Conservation (phyloP, 2,888 invertebrate species). For the Linnaemya vulpina region DNA sequence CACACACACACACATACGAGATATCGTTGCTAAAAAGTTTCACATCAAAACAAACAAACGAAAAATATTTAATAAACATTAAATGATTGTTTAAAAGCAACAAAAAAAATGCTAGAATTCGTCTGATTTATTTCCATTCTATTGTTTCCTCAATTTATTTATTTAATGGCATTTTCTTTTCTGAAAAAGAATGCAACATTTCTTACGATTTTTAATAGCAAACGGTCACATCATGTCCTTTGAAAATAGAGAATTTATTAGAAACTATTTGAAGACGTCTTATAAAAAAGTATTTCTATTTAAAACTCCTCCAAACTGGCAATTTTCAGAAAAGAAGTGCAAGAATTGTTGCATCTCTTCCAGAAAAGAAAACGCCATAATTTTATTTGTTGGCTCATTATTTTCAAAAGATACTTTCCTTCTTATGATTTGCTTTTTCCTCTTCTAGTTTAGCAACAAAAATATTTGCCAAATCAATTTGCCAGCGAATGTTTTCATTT, state of each 20-base stretch:
- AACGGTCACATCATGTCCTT: too few species aligned
- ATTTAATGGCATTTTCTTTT: too few species aligned
- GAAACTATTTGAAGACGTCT: too few species aligned
- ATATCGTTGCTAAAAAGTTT: background rate
- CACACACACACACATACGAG: background rate
- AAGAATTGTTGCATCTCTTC: too few species aligned
- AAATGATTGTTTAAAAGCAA: constrained; percentile 3
- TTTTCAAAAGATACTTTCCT: constrained; percentile 12
- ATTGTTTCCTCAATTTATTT: constrained; percentile 54
- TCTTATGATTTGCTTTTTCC: background rate
- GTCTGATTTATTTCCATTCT: constrained; percentile 22
- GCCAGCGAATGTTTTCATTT: constrained; percentile 3
- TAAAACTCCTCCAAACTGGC: too few species aligned
- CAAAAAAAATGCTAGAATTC: constrained; percentile 12
- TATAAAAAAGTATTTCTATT: too few species aligned
- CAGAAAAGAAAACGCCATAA: too few species aligned
- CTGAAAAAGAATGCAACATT: too few species aligned
- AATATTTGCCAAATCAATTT: constrained; percentile 48
- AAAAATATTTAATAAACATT: constrained; percentile 11
- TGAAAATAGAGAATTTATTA: too few species aligned
- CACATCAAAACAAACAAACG: too few species aligned
- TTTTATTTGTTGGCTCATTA: constrained; percentile 42
- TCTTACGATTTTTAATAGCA: too few species aligned
- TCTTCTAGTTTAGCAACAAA: background rate
- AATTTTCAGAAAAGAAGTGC: too few species aligned